Conservation (phyloP, 2,888 invertebrate species). For the Pantelozetes paolii region DNA sequence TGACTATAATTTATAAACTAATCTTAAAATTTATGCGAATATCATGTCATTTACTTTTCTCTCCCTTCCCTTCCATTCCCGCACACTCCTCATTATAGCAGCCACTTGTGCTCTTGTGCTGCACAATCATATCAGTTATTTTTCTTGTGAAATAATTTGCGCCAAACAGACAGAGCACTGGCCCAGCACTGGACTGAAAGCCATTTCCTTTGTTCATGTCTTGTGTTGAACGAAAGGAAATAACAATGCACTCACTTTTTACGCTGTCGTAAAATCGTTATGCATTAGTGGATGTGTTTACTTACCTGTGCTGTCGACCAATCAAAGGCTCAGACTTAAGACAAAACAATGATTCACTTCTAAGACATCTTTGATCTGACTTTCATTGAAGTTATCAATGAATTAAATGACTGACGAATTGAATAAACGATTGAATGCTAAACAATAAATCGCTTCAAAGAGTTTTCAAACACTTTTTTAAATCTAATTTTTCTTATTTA, state of each 20-base stretch:
- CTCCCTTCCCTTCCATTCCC: neutral
- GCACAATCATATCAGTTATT: constrained; percentile 6
- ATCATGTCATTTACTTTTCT: constrained; percentile 29
- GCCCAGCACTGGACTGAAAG: constrained; percentile 4
- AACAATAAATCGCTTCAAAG: neutral
- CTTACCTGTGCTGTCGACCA: neutral
- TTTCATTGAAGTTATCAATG: neutral
- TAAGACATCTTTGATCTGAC: too few relatives aligned
- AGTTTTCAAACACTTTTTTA: too few relatives aligned
- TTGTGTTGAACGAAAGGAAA: constrained; percentile 27
- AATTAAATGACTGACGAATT: neutral
- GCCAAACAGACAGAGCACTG: neutral
- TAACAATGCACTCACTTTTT: constrained; percentile 32
- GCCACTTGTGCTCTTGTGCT: neutral
- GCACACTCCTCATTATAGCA: neutral
- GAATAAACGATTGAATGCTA: neutral
- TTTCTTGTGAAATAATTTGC: constrained; percentile 26
- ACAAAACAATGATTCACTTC: neutral
- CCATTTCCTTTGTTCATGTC: constrained; percentile 23
- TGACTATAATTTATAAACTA: constrained; percentile 33
- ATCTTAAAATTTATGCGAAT: constrained; percentile 33
- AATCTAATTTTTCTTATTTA: too few relatives aligned
- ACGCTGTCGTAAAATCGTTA: constrained; percentile 11
- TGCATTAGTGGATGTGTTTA: neutral
- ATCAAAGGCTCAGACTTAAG: neutral